Percentiles rank a stretch among this genome's conserved stretches.
Evolutionary conservation across 2,888 invertebrate species (phyloP).

Genomic region (Eupsilia transversa): DNA sequence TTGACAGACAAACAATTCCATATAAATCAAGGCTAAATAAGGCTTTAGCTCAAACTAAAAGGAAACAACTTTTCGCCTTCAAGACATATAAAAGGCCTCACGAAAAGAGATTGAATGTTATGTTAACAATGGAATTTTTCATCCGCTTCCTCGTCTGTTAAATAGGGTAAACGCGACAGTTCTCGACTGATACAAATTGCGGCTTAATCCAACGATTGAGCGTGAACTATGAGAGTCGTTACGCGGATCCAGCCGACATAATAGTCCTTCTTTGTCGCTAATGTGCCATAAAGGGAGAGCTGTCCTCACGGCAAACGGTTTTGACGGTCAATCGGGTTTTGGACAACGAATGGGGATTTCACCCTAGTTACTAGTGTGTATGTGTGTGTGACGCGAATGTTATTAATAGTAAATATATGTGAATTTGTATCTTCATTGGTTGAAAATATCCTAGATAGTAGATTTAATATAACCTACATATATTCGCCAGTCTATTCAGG

Average conservation of each 20-base stretch:
- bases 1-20: too few species aligned
- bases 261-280: constrained; percentile 86
- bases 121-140: constrained; percentile 76
- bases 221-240: constrained; percentile 87
- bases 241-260: constrained; percentile 79
- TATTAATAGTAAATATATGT: not conserved
- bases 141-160: constrained; percentile 73
- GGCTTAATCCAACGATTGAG: constrained; percentile 86
- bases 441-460: not conserved
- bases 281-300: constrained; percentile 81
- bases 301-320: constrained; percentile 74
- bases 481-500: not conserved
- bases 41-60: constrained; percentile 14
- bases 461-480: not conserved
- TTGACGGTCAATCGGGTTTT: constrained; percentile 75
- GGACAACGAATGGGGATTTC: constrained; percentile 67
- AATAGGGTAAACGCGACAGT: constrained; percentile 81
- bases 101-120: constrained; percentile 70
- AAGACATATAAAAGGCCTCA: constrained; percentile 42
- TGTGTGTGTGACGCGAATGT: not conserved
- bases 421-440: not conserved
- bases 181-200: constrained; percentile 84
- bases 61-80: constrained; percentile 20
- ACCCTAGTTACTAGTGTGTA: constrained; percentile 36
- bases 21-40: not conserved